Base-by-base conservation (phyloP, 2,113 vertebrate species). In the Nibea coibor region DNA sequence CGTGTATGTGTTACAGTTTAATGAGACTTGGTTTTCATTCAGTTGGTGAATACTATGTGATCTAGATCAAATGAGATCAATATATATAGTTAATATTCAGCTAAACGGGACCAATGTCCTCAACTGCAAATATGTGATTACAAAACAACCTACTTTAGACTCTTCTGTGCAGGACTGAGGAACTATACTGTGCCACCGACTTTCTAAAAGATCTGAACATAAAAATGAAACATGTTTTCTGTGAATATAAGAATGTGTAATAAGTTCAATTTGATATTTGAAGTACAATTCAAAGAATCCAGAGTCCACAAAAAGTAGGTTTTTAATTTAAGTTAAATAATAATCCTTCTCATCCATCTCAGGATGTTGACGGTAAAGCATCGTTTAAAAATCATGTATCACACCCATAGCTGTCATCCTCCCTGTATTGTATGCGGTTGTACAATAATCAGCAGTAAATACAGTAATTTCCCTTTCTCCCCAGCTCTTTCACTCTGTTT, bases 31-130 rank as follows among this genome's bases (percentile, higher is more conserved):
- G 50, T 50, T 65, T 65, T 43, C 7, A 47, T 72, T 77, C 16
- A 16, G 0, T 26, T 73, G 35, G 4, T 39, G 20, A 67, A 57
- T 9, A n/a, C 47, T 64, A n/a, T 82, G 72, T 28, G 20, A 50
- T 59, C 58, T 15, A 22, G 54, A 82, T 76, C 11, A 56, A 67
- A 56, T 57, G 3, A 63, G 47, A 91, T 92, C 90, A 87, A 92
- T 89, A 82, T 5, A 1, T 54, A 5, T 1, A 26, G 92, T 94
- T 94, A 94, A 93, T 93, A 51, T 92, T 93, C 83, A 88, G 87
- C 93, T 47, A 75, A 64, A 72, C 64, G 70, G 62, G 89, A 87
- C 84, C 83, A 87, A 84, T 68, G 91, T 78, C 84, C 91, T 84
- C 72, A 31, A 83, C 10, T 56, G 80, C 88, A 93, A 93, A 93